Percentiles rank a stretch among this genome's conserved stretches.
phyloP scores from a whole-genome alignment of 1,140 invertebrate genomes.

The Tetragonula clypearis region DNA sequence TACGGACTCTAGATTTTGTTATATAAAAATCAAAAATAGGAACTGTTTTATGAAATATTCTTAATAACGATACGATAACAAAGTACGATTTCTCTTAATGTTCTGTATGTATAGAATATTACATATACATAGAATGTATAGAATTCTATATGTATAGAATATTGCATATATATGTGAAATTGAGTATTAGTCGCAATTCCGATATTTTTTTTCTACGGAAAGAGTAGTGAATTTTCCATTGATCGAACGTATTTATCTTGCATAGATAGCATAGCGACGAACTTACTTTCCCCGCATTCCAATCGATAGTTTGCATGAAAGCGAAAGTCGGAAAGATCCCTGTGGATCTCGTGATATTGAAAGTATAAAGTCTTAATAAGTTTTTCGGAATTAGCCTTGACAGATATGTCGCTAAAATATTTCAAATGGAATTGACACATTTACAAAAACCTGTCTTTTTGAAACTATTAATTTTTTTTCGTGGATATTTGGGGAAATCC shows the following conservation, averaged over 20 bases:
- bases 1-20: too few species aligned
- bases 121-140: too few species aligned
- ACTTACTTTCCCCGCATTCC: constrained; percentile 43
- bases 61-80: too few species aligned
- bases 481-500: neutral
- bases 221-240: constrained; percentile 7
- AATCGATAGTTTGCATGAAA: constrained; percentile 29
- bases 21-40: too few species aligned
- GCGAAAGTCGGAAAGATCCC: constrained; percentile 48
- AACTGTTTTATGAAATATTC: too few species aligned
- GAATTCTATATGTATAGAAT: too few species aligned
- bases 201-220: neutral
- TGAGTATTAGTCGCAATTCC: neutral
- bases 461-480: constrained; percentile 8
- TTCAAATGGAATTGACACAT: constrained; percentile 39
- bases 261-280: neutral
- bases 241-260: constrained; percentile 25
- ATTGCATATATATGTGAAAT: too few species aligned
- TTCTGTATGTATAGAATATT: too few species aligned
- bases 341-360: constrained; percentile 11
- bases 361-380: constrained; percentile 52
- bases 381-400: constrained; percentile 49
- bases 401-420: constrained; percentile 19
- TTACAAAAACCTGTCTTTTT: neutral
- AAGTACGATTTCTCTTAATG: too few species aligned